Evolutionary conservation across 2,888 invertebrate genomes (phyloP).

Genomic region (Alviniconcha strummeri): DNA sequence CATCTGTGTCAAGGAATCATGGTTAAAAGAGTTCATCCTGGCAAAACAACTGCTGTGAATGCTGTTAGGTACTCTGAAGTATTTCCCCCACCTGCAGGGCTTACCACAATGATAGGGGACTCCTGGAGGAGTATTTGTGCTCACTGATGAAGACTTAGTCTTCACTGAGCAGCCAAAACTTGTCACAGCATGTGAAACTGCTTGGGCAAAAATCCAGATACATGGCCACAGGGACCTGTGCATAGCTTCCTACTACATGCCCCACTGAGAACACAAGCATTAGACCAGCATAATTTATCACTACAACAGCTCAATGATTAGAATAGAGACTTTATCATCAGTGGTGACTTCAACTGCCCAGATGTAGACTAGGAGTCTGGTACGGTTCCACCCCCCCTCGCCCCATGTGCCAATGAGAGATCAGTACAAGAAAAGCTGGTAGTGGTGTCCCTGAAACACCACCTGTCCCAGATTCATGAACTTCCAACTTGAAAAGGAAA

Average conservation of each 20-base stretch:
- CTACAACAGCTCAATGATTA: not conserved
- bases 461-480: not conserved
- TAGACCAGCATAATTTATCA: not conserved
- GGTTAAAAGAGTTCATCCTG: not conserved
- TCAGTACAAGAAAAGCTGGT: not conserved
- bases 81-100: not conserved
- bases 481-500: not conserved
- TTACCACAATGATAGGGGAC: not conserved
- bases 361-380: not conserved
- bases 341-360: slow-evolving; percentile 6
- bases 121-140: not conserved
- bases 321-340: not conserved
- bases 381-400: too few relatives aligned
- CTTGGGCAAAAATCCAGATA: not conserved
- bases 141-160: not conserved
- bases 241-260: not conserved
- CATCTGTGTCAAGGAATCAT: not conserved
- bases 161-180: not conserved
- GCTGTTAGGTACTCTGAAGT: not conserved
- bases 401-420: not conserved
- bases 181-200: not conserved
- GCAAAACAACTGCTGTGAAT: not conserved
- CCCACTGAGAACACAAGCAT: not conserved
- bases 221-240: not conserved
- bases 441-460: not conserved